A percentile compares a stretch with the other conserved stretches of the same genome.
Evolutionary conservation across 2,113 vertebrate genomes (phyloP).

Genomic region (Amblyornis subalaris): DNA sequence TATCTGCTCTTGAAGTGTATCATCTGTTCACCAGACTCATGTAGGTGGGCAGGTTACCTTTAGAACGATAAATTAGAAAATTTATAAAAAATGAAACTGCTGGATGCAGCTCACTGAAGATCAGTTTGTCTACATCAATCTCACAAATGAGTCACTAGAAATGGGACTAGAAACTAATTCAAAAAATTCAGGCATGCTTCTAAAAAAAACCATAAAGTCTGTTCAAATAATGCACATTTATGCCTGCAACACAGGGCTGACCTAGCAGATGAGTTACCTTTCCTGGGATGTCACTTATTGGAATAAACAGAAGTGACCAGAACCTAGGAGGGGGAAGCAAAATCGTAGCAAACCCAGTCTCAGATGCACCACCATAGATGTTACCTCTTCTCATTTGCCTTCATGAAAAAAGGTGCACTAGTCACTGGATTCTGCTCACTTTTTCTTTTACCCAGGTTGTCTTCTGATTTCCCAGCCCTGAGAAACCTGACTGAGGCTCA

Average conservation of each 20-base stretch:
- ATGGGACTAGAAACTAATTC: background rate
- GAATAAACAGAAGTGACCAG: background rate
- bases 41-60: conserved; percentile 19
- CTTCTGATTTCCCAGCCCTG: background rate
- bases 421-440: background rate
- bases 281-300: accelerated
- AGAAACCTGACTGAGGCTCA: background rate
- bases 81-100: background rate
- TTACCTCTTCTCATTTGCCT: background rate
- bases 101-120: background rate
- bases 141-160: background rate
- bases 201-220: background rate
- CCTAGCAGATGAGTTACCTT: background rate
- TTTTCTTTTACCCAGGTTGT: background rate
- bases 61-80: background rate
- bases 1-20: background rate
- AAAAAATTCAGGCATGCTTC: background rate
- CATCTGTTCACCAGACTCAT: background rate
- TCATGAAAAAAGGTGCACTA: background rate
- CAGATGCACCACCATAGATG: background rate
- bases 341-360: background rate
- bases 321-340: accelerated
- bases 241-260: background rate
- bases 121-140: background rate
- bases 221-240: background rate